Conservation (phyloP, 2,113 vertebrate genomes). For the Sigmodon hispidus region DNA sequence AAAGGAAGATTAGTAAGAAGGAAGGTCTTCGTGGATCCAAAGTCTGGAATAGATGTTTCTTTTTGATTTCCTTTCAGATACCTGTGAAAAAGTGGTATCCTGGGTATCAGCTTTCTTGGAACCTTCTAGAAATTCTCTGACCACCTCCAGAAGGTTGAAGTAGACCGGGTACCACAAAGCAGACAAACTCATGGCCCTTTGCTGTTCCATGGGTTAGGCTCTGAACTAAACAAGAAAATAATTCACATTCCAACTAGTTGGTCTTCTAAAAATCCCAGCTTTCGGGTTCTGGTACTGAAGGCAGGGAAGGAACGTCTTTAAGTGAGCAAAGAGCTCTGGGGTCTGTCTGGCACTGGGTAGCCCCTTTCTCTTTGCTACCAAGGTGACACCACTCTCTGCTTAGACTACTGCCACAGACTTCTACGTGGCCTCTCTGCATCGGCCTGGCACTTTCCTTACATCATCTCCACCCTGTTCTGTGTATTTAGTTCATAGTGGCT, state of each 20-base stretch:
- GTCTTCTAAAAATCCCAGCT: neutral
- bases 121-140: neutral
- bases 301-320: neutral
- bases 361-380: neutral
- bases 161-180: neutral
- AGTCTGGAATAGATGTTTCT: neutral
- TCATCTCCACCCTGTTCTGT: neutral
- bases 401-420: neutral
- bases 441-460: neutral
- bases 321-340: neutral
- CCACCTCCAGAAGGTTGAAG: neutral
- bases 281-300: neutral
- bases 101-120: neutral
- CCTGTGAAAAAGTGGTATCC: neutral
- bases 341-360: neutral
- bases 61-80: conserved; percentile 6
- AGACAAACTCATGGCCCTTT: neutral
- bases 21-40: neutral
- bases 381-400: neutral
- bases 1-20: too few species aligned
- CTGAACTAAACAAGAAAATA: neutral
- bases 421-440: neutral
- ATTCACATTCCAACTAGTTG: neutral
- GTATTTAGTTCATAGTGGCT: neutral
- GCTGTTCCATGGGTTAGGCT: neutral